Conservation (phyloP, 2,888 invertebrate genomes). For the Cantharis nigra region DNA sequence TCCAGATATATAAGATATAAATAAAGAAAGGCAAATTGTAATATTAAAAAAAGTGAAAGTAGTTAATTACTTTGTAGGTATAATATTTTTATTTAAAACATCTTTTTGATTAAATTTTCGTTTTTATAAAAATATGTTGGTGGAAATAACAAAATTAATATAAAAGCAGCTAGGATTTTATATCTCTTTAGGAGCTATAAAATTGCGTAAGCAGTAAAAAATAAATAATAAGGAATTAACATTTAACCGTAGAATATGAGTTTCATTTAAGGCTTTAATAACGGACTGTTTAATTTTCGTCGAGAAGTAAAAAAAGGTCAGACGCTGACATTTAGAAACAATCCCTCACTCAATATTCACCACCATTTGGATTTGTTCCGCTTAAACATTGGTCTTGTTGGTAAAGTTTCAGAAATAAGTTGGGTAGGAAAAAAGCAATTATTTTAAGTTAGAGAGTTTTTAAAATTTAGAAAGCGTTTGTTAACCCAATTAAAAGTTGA, state of each 20-base stretch:
- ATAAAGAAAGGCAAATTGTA: too few species aligned
- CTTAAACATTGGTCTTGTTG: slow-evolving; percentile 25
- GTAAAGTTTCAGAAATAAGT: slow-evolving; percentile 17
- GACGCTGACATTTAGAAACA: slow-evolving; percentile 37
- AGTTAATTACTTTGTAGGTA: too few species aligned
- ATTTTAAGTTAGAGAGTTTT: slow-evolving; percentile 23
- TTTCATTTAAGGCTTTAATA: slow-evolving; percentile 33
- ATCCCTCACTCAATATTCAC: slow-evolving; percentile 28
- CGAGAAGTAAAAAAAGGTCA: slow-evolving; percentile 38
- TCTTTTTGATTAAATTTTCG: not conserved
- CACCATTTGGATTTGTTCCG: slow-evolving; percentile 19
- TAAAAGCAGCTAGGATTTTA: not conserved
- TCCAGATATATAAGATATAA: too few species aligned
- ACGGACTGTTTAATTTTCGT: slow-evolving; percentile 33
- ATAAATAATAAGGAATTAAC: slow-evolving; percentile 23
- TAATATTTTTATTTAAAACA: not conserved
- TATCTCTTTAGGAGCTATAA: not conserved
- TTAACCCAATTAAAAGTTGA: slow-evolving; percentile 42
- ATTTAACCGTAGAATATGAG: slow-evolving; percentile 27
- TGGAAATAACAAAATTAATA: not conserved
- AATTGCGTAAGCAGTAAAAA: not conserved
- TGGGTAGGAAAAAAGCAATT: slow-evolving; percentile 23
- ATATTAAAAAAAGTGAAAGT: too few species aligned
- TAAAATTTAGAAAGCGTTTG: slow-evolving; percentile 39
- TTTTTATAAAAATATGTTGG: not conserved